Percentiles rank a stretch among this genome's conserved stretches.
These are phyloP conservation scores for Scaptomyza parva DNA, from an alignment of 2,888 invertebrate genomes.

Conservation along the genomic window DNA sequence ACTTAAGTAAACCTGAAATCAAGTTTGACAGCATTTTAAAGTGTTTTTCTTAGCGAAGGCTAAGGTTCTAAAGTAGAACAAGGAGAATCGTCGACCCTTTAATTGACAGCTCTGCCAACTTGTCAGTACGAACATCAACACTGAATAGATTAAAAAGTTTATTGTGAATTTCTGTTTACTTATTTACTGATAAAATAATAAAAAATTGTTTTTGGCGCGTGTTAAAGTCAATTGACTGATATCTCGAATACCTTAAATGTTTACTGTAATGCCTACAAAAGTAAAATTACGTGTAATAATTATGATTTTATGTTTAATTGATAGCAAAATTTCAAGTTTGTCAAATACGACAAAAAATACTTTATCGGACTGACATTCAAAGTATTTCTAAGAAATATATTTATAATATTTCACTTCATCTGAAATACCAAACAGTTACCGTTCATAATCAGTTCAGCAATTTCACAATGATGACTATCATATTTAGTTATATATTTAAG, in stretches of 20 bases:
- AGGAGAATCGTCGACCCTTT: slow-evolving; percentile 4
- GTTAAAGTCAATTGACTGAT: slow-evolving; percentile 8
- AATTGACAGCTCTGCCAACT: slow-evolving; percentile 8
- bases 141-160: not conserved
- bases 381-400: not conserved
- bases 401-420: not conserved
- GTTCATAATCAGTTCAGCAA: slow-evolving; percentile 22
- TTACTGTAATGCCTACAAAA: not conserved
- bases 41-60: not conserved
- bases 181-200: slow-evolving; percentile 1
- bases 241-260: not conserved
- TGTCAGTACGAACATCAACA: slow-evolving; percentile 5
- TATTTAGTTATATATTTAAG: not conserved
- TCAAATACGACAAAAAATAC: slow-evolving; percentile 3
- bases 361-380: not conserved
- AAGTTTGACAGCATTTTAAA: slow-evolving; percentile 4
- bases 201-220: slow-evolving; percentile 2
- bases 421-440: not conserved
- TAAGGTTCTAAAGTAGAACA: not conserved
- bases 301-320: slow-evolving; percentile 3
- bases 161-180: not conserved
- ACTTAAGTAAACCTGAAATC: not conserved
- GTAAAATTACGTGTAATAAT: not conserved
- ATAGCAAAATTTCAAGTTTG: slow-evolving; percentile 4
- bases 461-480: slow-evolving; percentile 37